These are phyloP conservation scores for Mixornis gularis DNA, from an alignment of 2,113 vertebrate genomes.

Conservation along the genomic window DNA sequence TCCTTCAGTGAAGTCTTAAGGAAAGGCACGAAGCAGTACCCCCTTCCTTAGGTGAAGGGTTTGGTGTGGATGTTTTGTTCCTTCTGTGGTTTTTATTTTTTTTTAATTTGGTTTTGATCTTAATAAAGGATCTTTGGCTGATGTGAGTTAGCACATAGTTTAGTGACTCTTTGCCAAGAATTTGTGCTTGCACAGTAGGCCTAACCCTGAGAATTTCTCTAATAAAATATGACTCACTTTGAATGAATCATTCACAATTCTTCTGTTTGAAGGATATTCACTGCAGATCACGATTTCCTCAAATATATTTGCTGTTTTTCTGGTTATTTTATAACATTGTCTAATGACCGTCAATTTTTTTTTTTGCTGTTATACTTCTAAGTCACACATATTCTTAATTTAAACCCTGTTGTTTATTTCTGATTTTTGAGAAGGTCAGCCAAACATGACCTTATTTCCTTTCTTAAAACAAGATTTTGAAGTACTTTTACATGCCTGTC, in stretches of 20 bases:
- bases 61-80: neutral
- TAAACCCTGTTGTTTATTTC: neutral
- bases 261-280: neutral
- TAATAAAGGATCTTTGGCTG: neutral
- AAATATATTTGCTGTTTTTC: neutral
- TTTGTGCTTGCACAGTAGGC: conserved; percentile 3
- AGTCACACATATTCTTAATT: neutral
- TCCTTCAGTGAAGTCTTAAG: neutral
- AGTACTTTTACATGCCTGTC: neutral
- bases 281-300: neutral
- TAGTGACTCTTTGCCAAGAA: neutral
- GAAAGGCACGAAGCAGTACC: neutral
- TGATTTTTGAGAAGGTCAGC: neutral
- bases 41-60: neutral
- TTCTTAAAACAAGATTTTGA: neutral
- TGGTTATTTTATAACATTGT: neutral
- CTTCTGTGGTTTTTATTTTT: neutral
- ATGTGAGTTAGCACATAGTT: neutral
- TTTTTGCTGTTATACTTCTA: neutral
- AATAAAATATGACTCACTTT: conserved; percentile 36
- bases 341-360: neutral
- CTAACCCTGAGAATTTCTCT: conserved; percentile 26
- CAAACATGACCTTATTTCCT: neutral
- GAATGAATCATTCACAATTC: conserved; percentile 36
- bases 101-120: neutral